A percentile compares a stretch with the other conserved stretches of the same genome.
Evolutionary conservation across 2,797 vertebrate genomes (phyloP).

Genomic region (Microcaecilia unicolor): DNA sequence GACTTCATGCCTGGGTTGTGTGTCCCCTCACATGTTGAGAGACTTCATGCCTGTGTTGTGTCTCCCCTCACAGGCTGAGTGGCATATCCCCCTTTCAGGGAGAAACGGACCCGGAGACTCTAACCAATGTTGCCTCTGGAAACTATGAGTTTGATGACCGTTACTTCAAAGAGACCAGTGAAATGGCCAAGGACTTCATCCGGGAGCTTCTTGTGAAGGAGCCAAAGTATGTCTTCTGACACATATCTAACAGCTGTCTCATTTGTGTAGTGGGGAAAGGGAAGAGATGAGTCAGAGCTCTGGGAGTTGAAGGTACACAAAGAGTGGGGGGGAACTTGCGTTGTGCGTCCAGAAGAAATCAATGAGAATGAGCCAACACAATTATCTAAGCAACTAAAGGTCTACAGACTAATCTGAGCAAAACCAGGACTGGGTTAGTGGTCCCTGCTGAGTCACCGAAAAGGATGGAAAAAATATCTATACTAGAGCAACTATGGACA

Average conservation of each 20-base stretch:
- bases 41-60: no score
- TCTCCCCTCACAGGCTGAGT: slow-evolving; percentile 30
- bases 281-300: neutral
- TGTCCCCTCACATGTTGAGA: slow-evolving; percentile 30
- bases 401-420: no score
- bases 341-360: no score
- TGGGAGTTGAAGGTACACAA: neutral
- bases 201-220: slow-evolving; percentile 58
- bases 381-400: no score
- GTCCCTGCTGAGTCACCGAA: no score
- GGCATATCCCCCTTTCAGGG: slow-evolving; percentile 76
- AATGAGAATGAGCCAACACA: no score
- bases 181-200: slow-evolving; percentile 70
- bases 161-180: slow-evolving; percentile 54
- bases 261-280: neutral
- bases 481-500: no score
- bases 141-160: slow-evolving; percentile 53
- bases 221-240: slow-evolving; percentile 5
- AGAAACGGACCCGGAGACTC: slow-evolving; percentile 58
- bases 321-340: no score
- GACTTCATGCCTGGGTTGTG: no score
- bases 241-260: no score
- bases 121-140: slow-evolving; percentile 51
- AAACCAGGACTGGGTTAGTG: no score
- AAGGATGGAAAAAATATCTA: no score